Percentiles rank a stretch among this genome's conserved stretches.
These are phyloP conservation scores for Oryzias woworae DNA, from an alignment of 2,113 vertebrate species.

Conservation along the genomic window DNA sequence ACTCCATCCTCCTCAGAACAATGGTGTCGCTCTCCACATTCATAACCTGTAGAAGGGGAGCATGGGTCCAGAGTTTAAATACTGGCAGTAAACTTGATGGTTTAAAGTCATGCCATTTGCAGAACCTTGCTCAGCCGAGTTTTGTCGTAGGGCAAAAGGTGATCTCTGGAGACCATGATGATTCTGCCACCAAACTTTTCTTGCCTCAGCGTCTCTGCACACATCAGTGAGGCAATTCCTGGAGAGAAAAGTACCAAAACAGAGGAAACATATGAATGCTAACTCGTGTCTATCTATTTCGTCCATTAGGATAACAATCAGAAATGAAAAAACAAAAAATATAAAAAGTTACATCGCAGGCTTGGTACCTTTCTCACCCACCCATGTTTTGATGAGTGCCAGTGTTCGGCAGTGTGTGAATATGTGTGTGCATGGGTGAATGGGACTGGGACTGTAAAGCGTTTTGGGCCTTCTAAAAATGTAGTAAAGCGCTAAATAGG, in stretches of 20 bases:
- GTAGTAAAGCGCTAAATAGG: no score
- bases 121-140: conserved; percentile 85
- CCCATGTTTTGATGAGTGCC: no score
- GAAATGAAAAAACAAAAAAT: background rate
- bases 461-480: no score
- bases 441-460: no score
- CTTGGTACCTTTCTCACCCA: no score
- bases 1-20: conserved; percentile 79
- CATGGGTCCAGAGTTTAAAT: background rate
- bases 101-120: background rate
- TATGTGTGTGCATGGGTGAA: no score
- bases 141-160: conserved; percentile 82
- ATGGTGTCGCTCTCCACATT: conserved; percentile 71
- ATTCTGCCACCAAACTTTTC: conserved; percentile 82
- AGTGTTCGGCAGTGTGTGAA: no score
- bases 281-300: background rate
- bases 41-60: conserved; percentile 73
- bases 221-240: conserved; percentile 83
- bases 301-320: background rate
- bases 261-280: background rate
- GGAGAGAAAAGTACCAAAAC: conserved; percentile 19
- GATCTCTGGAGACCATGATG: conserved; percentile 81
- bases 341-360: no score
- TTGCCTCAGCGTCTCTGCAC: conserved; percentile 85
- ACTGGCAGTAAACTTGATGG: background rate